A percentile compares a stretch with the other conserved stretches of the same genome.
These are phyloP conservation scores for Bhutanitis thaidina DNA, from an alignment of 2,888 invertebrate genomes.

Conservation along the genomic window DNA sequence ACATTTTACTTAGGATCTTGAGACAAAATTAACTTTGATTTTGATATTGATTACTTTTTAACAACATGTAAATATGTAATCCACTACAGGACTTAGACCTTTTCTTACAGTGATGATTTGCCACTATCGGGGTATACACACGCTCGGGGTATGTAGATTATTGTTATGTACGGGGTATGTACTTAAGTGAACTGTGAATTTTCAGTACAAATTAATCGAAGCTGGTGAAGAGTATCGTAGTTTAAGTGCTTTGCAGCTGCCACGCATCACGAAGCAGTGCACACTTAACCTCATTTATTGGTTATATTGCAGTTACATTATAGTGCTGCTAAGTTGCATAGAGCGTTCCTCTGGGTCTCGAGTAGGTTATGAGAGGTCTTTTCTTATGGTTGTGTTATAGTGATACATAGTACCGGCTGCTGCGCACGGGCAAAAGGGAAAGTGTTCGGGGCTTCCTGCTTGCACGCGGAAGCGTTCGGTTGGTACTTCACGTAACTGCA, in stretches of 20 bases:
- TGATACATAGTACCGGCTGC: slow-evolving; percentile 69
- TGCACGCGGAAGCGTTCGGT: slow-evolving; percentile 71
- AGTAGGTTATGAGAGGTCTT: slow-evolving; percentile 26
- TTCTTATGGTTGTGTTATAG: slow-evolving; percentile 50
- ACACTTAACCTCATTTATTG: slow-evolving; percentile 71
- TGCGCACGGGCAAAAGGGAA: slow-evolving; percentile 77
- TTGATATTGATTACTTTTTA: too few species aligned
- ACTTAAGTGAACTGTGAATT: slow-evolving; percentile 15
- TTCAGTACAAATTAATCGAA: slow-evolving; percentile 3
- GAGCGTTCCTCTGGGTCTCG: slow-evolving; percentile 23
- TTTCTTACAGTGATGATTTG: too few species aligned
- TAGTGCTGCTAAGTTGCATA: slow-evolving; percentile 42
- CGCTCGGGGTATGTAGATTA: too few species aligned
- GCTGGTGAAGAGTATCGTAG: slow-evolving; percentile 41
- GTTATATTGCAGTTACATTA: slow-evolving; percentile 73
- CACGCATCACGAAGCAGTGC: slow-evolving; percentile 56
- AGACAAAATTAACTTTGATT: too few species aligned
- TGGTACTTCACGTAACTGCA: slow-evolving; percentile 58
- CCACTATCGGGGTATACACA: too few species aligned
- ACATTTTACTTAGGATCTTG: too few species aligned
- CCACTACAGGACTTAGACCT: too few species aligned
- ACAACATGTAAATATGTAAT: too few species aligned
- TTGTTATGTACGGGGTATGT: too few species aligned
- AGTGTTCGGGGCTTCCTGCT: slow-evolving; percentile 74
- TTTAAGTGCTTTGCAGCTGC: slow-evolving; percentile 62